A percentile compares a stretch with the other conserved stretches of the same genome.
Conservation (phyloP, 2,888 invertebrate species). For the Glaucopsyche alexis region DNA sequence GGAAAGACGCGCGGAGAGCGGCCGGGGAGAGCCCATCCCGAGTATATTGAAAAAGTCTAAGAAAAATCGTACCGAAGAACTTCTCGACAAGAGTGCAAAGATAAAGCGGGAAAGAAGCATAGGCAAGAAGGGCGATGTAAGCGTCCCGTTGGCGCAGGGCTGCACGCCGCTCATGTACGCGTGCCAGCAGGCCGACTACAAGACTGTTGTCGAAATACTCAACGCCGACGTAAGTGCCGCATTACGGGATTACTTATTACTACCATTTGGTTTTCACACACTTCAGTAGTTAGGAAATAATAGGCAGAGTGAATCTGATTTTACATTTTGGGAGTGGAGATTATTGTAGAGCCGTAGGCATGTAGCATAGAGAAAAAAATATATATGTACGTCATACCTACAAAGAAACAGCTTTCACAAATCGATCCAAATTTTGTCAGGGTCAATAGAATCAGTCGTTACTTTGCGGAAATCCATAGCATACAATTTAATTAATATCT, state of each 20-base stretch:
- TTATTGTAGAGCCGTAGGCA: accelerated
- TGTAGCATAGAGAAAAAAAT: no score
- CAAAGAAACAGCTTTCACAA: no score
- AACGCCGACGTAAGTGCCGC: slow-evolving; percentile 85
- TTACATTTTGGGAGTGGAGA: no score
- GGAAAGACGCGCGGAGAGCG: slow-evolving; percentile 68
- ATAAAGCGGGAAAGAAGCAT: slow-evolving; percentile 68
- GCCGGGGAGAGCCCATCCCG: slow-evolving; percentile 70
- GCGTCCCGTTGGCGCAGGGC: slow-evolving; percentile 80
- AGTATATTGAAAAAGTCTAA: slow-evolving; percentile 74
- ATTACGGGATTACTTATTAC: slow-evolving; percentile 44
- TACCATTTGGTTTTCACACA: not conserved
- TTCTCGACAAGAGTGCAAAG: slow-evolving; percentile 71
- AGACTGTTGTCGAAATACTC: slow-evolving; percentile 86
- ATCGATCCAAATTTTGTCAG: no score
- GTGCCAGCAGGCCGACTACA: slow-evolving; percentile 92
- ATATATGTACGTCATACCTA: no score
- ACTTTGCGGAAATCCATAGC: no score
- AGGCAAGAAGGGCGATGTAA: slow-evolving; percentile 62
- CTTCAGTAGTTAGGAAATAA: not conserved
- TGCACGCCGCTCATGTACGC: slow-evolving; percentile 95
- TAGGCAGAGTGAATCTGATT: no score
- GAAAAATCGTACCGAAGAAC: slow-evolving; percentile 60
- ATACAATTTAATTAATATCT: no score
- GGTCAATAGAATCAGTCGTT: no score